phyloP scores from a whole-genome alignment of 2,888 invertebrate species.

The Xylota sylvarum region DNA sequence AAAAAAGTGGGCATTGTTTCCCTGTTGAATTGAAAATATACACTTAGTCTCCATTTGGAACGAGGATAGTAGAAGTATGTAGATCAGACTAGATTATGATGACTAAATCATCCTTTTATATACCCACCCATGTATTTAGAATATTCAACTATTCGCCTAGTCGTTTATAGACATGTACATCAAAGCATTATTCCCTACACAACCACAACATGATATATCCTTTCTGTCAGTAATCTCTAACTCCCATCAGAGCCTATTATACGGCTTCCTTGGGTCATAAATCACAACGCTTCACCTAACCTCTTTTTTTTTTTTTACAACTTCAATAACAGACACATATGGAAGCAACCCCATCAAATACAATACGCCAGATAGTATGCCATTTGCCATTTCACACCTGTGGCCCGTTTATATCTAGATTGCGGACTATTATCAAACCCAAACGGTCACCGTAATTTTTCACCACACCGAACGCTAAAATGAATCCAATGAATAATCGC shows the following conservation, averaged over 20 bases:
- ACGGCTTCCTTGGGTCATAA: not conserved
- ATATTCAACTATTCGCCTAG: too few relatives aligned
- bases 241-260: not conserved
- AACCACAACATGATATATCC: too few relatives aligned
- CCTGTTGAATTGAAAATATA: too few relatives aligned
- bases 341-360: slow-evolving; percentile 14
- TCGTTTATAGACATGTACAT: too few relatives aligned
- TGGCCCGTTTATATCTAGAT: slow-evolving; percentile 25
- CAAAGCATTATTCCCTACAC: too few relatives aligned
- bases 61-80: too few relatives aligned
- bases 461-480: slow-evolving; percentile 29
- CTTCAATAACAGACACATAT: slow-evolving; percentile 13
- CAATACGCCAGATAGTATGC: not conserved
- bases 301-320: slow-evolving; percentile 23
- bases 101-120: too few relatives aligned
- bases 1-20: too few relatives aligned
- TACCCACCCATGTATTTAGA: too few relatives aligned
- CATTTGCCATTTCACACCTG: slow-evolving; percentile 61
- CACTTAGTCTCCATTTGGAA: too few relatives aligned
- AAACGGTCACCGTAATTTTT: slow-evolving; percentile 35
- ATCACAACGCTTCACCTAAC: slow-evolving; percentile 27
- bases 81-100: too few relatives aligned
- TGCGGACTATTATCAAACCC: slow-evolving; percentile 63
- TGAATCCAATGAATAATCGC: slow-evolving; percentile 70
- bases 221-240: not conserved